A percentile compares a stretch with the other conserved stretches of the same genome.
Conservation (phyloP, 1,140 invertebrate genomes). For the Drosophila tsacasi region DNA sequence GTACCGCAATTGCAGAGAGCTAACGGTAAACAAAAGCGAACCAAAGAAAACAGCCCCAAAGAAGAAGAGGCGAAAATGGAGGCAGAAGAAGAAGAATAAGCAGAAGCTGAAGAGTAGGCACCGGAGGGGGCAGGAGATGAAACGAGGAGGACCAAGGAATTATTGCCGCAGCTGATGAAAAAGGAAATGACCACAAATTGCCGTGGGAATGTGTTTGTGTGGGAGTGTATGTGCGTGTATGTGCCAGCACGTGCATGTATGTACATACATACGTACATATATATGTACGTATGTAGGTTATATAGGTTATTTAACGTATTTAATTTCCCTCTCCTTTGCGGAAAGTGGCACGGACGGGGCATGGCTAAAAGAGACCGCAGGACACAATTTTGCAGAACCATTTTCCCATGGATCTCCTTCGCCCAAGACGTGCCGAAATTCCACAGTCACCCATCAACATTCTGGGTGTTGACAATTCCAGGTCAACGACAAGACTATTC, state of each 20-base stretch:
- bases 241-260: slow-evolving; percentile 8
- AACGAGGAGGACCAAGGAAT: slow-evolving; percentile 45
- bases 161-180: slow-evolving; percentile 77
- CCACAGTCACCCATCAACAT: slow-evolving; percentile 16
- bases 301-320: slow-evolving; percentile 75
- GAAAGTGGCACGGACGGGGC: not conserved
- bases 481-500: slow-evolving; percentile 1
- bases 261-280: slow-evolving; percentile 24
- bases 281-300: slow-evolving; percentile 33
- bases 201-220: slow-evolving; percentile 46
- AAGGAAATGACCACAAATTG: slow-evolving; percentile 83
- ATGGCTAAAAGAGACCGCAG: slow-evolving; percentile 10
- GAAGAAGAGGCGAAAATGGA: not conserved
- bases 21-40: slow-evolving; percentile 47
- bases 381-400: slow-evolving; percentile 40
- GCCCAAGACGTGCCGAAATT: slow-evolving; percentile 40
- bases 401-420: slow-evolving; percentile 37
- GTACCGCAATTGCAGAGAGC: slow-evolving; percentile 46
- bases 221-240: slow-evolving; percentile 22
- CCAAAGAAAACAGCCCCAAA: slow-evolving; percentile 38
- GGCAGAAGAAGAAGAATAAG: not conserved
- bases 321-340: slow-evolving; percentile 52
- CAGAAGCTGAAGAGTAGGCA: not conserved
- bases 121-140: not conserved
- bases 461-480: slow-evolving; percentile 17